Conservation (phyloP, 2,113 vertebrate species). For the Myrmecophaga tridactyla region DNA sequence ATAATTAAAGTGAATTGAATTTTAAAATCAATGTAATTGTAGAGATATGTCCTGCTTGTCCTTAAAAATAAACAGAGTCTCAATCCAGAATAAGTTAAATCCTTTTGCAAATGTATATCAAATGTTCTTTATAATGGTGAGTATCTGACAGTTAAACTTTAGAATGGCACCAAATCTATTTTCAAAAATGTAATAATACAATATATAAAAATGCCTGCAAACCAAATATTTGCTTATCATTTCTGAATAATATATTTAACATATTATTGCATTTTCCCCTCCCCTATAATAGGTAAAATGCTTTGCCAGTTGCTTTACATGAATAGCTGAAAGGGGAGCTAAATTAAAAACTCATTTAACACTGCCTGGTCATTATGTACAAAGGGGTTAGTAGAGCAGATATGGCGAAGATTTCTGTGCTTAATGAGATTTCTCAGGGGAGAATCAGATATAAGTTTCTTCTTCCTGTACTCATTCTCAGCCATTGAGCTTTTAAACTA, state of each 20-base stretch:
- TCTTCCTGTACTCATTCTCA: constrained; percentile 69
- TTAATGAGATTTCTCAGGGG: constrained; percentile 67
- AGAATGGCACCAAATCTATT: constrained; percentile 74
- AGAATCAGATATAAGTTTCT: constrained; percentile 73
- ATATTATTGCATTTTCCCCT: constrained; percentile 72
- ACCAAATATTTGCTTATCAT: constrained; percentile 78
- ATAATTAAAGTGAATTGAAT: constrained; percentile 55
- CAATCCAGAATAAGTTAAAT: constrained; percentile 80
- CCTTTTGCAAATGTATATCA: constrained; percentile 73
- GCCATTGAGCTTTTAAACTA: too few relatives aligned
- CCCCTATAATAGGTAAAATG: constrained; percentile 67
- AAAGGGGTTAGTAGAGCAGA: too few relatives aligned
- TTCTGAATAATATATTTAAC: constrained; percentile 74
- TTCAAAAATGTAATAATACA: constrained; percentile 77
- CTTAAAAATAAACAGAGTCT: too few relatives aligned
- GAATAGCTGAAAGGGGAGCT: constrained; percentile 71
- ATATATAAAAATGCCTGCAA: constrained; percentile 75
- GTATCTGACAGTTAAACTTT: too few relatives aligned
- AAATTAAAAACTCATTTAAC: constrained; percentile 69
- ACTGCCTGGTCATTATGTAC: too few relatives aligned
- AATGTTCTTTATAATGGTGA: constrained; percentile 71
- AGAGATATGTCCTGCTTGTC: constrained; percentile 66
- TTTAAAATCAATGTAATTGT: constrained; percentile 66
- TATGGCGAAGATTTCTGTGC: constrained; percentile 68
- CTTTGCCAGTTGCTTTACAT: constrained; percentile 72